Evolutionary conservation across 2,888 invertebrate genomes (phyloP), one percentile per base, ranked within the genome.

Genomic region (Tiliacea citrago): DNA sequence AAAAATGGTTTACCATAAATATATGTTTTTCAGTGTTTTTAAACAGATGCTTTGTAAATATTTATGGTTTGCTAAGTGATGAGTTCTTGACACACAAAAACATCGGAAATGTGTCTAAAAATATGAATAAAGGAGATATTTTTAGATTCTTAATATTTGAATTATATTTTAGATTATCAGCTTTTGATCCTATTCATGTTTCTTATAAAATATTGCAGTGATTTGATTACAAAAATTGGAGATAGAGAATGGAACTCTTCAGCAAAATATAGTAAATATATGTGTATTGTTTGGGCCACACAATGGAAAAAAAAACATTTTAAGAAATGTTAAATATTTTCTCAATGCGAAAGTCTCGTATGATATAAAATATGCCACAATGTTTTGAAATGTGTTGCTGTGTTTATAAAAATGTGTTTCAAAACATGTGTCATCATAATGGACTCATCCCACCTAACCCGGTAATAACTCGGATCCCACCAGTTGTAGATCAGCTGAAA

Each of bases 1-100:
- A 55, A 45, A 51, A 35, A 24, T 60, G 2, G 13, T 60, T 21
- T 0, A 24, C 42, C 69, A 53, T 16, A 49, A 61, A 53, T 13
- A 57, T 24, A 18, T 74, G 2, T 29, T 24, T 58, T 71, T 53
- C 39, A 24, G 4, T 47, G 13, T 45, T 35, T 62, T 49, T 42
- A 45, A 53, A 29, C 21, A 9, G 16, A 24, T 49, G 21, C 12
- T 10, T 68, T 60, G 63, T 58, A 57, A 76, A 76, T 76, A 55
- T 76, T 76, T 76, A 39, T 75, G 12, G 7, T 53, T 60, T 29
- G n/a, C 9, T 58, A 75, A 63, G 24, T 63, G 49, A 42, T 61
- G 45, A 8, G 18, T 73, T 57, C 16, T 62, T 62, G 21, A 53
- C 45, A 47, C 45, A 61, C 24, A 16, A 9, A 60, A 45, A 29